These are phyloP conservation scores for Eupithecia vulgata DNA, from an alignment of 2,888 invertebrate genomes.

Conservation along the genomic window DNA sequence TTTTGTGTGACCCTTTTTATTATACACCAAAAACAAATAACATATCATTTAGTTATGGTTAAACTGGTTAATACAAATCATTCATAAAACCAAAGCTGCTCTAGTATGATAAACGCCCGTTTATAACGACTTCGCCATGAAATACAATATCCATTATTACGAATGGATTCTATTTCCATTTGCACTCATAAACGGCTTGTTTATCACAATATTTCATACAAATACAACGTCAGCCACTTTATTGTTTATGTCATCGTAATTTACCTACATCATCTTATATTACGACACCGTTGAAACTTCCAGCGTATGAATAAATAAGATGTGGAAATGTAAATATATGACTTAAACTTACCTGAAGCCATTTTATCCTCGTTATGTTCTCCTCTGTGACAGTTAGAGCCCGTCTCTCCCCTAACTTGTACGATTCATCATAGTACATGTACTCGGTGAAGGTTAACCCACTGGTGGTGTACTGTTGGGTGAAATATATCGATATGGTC, in stretches of 20 bases:
- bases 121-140: not conserved
- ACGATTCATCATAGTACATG: slow-evolving; percentile 88
- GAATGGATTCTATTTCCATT: slow-evolving; percentile 31
- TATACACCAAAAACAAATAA: no score
- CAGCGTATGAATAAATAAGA: slow-evolving; percentile 32
- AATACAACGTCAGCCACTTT: slow-evolving; percentile 26
- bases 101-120: not conserved
- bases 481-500: slow-evolving; percentile 93
- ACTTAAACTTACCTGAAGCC: slow-evolving; percentile 77
- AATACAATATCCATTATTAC: slow-evolving; percentile 11
- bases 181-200: slow-evolving; percentile 20
- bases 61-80: not conserved
- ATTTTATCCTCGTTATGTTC: slow-evolving; percentile 87
- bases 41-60: no score
- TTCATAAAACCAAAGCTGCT: not conserved
- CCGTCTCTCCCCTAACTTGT: slow-evolving; percentile 86
- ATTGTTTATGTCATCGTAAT: slow-evolving; percentile 32
- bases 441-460: slow-evolving; percentile 91
- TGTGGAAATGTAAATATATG: slow-evolving; percentile 34
- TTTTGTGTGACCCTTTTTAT: no score
- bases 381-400: slow-evolving; percentile 89
- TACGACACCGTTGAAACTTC: slow-evolving; percentile 31
- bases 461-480: slow-evolving; percentile 93
- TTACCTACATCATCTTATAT: slow-evolving; percentile 34
- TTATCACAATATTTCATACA: slow-evolving; percentile 24